phyloP scores from a whole-genome alignment of 2,113 vertebrate genomes.

The Isichthys henryi region DNA sequence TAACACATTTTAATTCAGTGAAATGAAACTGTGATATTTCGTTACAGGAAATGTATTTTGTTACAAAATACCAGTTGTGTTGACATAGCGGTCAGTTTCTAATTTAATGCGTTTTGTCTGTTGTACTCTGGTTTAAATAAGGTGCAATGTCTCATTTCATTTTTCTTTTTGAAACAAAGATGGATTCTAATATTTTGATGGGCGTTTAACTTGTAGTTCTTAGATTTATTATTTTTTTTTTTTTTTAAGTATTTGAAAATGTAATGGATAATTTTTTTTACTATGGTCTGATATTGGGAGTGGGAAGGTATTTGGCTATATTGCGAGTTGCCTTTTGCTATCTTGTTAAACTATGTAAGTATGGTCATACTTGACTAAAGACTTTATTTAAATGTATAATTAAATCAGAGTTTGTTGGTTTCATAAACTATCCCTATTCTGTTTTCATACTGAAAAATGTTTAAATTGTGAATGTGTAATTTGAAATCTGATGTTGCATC shows the following conservation, averaged over 20 bases:
- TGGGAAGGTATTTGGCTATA: conserved; percentile 60
- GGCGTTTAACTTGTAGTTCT: conserved; percentile 69
- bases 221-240: conserved; percentile 36
- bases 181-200: conserved; percentile 67
- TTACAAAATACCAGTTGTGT: conserved; percentile 56
- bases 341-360: conserved; percentile 73
- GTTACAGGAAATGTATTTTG: conserved; percentile 62
- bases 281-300: conserved; percentile 58
- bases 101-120: conserved; percentile 72
- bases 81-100: conserved; percentile 58
- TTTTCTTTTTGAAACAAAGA: conserved; percentile 65
- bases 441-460: conserved; percentile 65
- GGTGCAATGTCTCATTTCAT: conserved; percentile 78
- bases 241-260: conserved; percentile 57
- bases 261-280: conserved; percentile 64
- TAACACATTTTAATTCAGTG: conserved; percentile 61
- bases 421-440: conserved; percentile 63
- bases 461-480: conserved; percentile 70
- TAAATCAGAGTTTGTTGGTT: conserved; percentile 47
- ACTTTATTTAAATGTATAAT: conserved; percentile 65
- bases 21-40: conserved; percentile 74
- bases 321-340: conserved; percentile 64
- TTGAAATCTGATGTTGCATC: conserved; percentile 78
- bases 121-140: conserved; percentile 67
- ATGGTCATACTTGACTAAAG: conserved; percentile 69